phyloP scores from a whole-genome alignment of 2,113 vertebrate species.

The Notarius lentiginosus region DNA sequence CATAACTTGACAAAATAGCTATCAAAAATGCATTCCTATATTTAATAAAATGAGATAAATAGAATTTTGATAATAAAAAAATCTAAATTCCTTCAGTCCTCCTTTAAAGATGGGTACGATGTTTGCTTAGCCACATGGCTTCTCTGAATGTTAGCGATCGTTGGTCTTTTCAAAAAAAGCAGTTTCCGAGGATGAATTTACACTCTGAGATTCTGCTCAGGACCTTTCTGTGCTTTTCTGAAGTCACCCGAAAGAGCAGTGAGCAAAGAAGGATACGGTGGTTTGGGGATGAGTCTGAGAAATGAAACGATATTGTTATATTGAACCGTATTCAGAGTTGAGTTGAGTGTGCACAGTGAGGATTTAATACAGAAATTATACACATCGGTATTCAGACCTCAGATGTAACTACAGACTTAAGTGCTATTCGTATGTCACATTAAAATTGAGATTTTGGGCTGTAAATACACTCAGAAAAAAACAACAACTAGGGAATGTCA shows the following conservation, averaged over 20 bases:
- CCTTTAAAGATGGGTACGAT: background rate
- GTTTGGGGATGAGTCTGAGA: background rate
- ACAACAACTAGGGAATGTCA: background rate
- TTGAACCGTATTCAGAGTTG: too few species aligned
- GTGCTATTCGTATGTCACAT: background rate
- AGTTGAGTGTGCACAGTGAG: too few species aligned
- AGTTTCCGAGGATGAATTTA: too few species aligned
- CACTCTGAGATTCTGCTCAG: too few species aligned
- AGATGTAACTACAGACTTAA: background rate
- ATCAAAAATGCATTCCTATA: too few species aligned
- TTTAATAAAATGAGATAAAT: background rate
- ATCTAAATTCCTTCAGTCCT: too few species aligned
- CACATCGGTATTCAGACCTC: background rate
- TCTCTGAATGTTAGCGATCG: too few species aligned
- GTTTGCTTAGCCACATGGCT: background rate
- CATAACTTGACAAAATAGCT: too few species aligned
- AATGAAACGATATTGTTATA: background rate
- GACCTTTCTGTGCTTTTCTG: background rate
- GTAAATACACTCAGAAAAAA: background rate
- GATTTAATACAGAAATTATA: too few species aligned
- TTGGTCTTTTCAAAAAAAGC: too few species aligned
- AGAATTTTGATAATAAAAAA: too few species aligned
- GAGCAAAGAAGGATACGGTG: background rate
- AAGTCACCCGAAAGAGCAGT: background rate
- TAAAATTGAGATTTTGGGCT: background rate